Evolutionary conservation across 2,113 vertebrate genomes (phyloP).

Genomic region (Cyrtonyx montezumae): DNA sequence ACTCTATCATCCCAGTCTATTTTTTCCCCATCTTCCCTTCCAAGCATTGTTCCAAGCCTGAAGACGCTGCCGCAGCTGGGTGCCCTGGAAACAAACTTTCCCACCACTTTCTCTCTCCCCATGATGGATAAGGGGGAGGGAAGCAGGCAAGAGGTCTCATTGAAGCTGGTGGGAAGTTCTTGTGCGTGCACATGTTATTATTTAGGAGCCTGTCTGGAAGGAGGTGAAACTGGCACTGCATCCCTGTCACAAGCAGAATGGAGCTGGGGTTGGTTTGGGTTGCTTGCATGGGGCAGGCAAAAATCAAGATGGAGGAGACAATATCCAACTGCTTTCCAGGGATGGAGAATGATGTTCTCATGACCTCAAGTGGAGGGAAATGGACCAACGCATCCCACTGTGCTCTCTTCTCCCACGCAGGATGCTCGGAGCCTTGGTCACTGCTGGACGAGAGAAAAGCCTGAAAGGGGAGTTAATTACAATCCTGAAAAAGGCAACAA

Average conservation of each 20-base stretch:
- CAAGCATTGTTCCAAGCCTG: conserved; percentile 30
- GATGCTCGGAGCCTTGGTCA: not conserved
- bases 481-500: not conserved
- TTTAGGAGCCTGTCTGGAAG: not conserved
- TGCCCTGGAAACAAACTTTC: conserved; percentile 53
- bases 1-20: not conserved
- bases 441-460: not conserved
- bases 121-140: not conserved
- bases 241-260: not conserved
- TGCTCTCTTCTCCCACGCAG: not conserved
- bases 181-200: not conserved
- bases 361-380: not conserved
- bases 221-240: not conserved
- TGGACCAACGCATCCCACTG: not conserved
- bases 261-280: not conserved
- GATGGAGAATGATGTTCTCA: not conserved
- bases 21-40: conserved; percentile 36
- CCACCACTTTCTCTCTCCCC: conserved; percentile 48
- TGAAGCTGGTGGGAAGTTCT: not conserved
- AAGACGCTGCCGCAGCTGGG: not conserved
- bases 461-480: not conserved
- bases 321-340: conserved; percentile 29
- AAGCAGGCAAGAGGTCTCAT: conserved; percentile 34
- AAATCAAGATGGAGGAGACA: not conserved
- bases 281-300: not conserved